phyloP scores from a whole-genome alignment of 1,140 invertebrate genomes.

The Saccostrea cuccullata region DNA sequence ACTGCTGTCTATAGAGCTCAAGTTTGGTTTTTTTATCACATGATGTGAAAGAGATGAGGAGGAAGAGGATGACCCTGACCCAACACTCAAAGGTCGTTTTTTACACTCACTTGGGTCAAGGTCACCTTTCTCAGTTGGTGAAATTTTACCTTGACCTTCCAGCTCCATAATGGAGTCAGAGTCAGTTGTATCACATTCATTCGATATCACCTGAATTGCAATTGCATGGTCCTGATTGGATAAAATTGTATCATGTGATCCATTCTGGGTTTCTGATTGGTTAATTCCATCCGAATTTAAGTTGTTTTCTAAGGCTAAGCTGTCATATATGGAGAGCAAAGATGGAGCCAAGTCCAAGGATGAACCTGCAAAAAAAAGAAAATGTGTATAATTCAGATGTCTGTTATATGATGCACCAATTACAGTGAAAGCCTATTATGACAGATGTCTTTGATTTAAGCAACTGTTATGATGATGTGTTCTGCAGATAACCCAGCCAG shows the following conservation, averaged over 20 bases:
- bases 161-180: constrained; percentile 38
- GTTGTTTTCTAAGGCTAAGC: constrained; percentile 64
- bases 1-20: constrained; percentile 22
- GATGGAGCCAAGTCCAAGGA: constrained; percentile 83
- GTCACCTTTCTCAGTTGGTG: constrained; percentile 30
- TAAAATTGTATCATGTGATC: constrained; percentile 6
- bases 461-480: constrained; percentile 21
- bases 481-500: constrained; percentile 7
- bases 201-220: constrained; percentile 17
- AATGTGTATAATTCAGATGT: not conserved
- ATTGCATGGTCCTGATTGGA: not conserved
- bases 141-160: constrained; percentile 38
- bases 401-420: not conserved
- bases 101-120: constrained; percentile 65
- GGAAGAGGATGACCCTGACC: constrained; percentile 89
- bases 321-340: constrained; percentile 85
- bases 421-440: not conserved
- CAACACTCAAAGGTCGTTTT: constrained; percentile 87
- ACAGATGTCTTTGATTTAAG: constrained; percentile 33
- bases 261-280: constrained; percentile 1
- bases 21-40: constrained; percentile 68
- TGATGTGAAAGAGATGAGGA: constrained; percentile 82
- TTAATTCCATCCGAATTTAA: not conserved
- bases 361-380: constrained; percentile 2
- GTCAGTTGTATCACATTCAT: constrained; percentile 40